Conservation (phyloP, 2,888 invertebrate genomes). For the Athalia rosae region DNA sequence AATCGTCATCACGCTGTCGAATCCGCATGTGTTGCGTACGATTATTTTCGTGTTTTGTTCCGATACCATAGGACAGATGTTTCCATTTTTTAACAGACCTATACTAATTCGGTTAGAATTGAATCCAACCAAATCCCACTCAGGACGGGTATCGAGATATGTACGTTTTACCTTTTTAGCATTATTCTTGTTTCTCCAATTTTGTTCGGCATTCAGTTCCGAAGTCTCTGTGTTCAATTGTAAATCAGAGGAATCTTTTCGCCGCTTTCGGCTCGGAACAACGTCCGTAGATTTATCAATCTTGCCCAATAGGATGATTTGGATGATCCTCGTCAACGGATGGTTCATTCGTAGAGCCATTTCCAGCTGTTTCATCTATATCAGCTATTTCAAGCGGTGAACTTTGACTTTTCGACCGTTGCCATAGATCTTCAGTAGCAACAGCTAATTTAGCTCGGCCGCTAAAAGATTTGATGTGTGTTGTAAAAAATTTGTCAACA, state of each 20-base stretch:
- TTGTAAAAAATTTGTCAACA: conserved; percentile 31
- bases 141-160: conserved; percentile 36
- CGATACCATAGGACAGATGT: conserved; percentile 17
- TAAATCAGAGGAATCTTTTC: conserved; percentile 3
- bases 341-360: conserved; percentile 1
- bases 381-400: background rate
- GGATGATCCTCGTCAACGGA: conserved; percentile 18
- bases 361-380: background rate
- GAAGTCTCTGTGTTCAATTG: background rate
- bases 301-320: background rate
- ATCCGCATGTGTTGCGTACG: conserved; percentile 18
- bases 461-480: conserved; percentile 16
- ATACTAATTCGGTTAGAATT: conserved; percentile 9
- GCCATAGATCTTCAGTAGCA: conserved; percentile 11
- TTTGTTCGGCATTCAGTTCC: conserved; percentile 27
- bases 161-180: conserved; percentile 12
- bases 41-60: conserved; percentile 13
- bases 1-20: conserved; percentile 29
- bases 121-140: conserved; percentile 17
- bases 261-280: background rate
- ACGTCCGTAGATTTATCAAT: background rate
- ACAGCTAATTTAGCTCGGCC: conserved; percentile 31
- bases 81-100: conserved; percentile 17
- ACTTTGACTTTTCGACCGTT: conserved; percentile 2
- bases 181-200: conserved; percentile 36